These are phyloP conservation scores for Trachemys scripta DNA, from an alignment of 2,113 vertebrate species.

Conservation along the genomic window DNA sequence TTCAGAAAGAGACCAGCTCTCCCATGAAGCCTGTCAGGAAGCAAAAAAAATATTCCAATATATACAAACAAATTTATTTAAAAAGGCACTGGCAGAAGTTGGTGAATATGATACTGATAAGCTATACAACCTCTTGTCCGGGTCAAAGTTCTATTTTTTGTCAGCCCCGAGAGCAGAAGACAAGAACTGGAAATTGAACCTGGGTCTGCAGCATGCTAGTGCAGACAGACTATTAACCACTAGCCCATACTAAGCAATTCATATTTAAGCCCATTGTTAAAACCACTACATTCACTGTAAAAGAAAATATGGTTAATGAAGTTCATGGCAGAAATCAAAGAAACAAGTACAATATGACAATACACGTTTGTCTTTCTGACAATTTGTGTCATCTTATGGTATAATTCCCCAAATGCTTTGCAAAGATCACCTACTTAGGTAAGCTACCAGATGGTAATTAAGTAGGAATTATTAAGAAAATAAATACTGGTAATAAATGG, in stretches of 20 bases:
- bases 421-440: too few species aligned
- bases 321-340: too few species aligned
- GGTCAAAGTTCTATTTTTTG: background rate
- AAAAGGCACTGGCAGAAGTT: background rate
- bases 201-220: background rate
- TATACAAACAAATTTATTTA: background rate
- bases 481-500: too few species aligned
- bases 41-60: background rate
- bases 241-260: background rate
- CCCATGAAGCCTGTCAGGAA: background rate
- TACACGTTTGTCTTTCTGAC: too few species aligned
- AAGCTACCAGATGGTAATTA: too few species aligned
- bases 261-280: background rate
- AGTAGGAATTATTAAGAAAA: too few species aligned
- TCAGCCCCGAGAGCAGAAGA: background rate
- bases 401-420: too few species aligned
- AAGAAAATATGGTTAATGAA: too few species aligned
- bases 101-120: background rate
- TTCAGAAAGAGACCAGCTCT: background rate
- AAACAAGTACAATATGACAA: too few species aligned
- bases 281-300: background rate
- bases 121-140: background rate
- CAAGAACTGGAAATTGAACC: background rate
- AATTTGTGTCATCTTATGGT: too few species aligned
- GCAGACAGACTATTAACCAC: background rate